These are phyloP conservation scores for Chloebia gouldiae DNA, from an alignment of 2,113 vertebrate genomes.

Conservation along the genomic window DNA sequence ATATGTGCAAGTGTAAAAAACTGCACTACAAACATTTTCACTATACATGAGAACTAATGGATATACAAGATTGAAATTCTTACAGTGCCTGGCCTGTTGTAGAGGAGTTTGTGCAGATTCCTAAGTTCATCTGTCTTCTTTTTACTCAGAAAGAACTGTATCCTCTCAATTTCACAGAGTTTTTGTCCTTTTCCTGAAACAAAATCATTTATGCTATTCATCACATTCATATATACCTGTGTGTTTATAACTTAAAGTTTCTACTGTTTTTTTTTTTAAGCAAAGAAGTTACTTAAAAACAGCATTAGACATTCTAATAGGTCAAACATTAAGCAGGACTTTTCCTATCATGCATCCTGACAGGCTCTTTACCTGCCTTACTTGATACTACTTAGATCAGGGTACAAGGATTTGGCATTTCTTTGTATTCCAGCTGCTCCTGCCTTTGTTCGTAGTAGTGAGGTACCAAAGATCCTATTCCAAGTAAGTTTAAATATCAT, in stretches of 20 bases:
- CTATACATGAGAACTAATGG: neutral
- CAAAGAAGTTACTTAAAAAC: neutral
- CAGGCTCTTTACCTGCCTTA: neutral
- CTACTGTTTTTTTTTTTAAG: neutral
- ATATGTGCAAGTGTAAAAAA: neutral
- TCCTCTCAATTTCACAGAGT: slow-evolving; percentile 92
- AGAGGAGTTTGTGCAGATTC: slow-evolving; percentile 91
- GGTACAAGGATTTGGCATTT: neutral
- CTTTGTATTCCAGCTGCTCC: neutral
- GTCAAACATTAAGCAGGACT: neutral
- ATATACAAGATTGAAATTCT: slow-evolving; percentile 11
- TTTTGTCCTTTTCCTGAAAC: slow-evolving; percentile 87
- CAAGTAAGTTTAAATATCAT: neutral
- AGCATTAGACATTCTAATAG: neutral
- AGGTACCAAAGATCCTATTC: neutral
- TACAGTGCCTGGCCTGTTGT: slow-evolving; percentile 94
- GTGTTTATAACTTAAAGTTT: neutral
- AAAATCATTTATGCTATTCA: neutral
- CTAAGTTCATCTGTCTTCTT: slow-evolving; percentile 92
- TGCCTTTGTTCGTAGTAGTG: neutral
- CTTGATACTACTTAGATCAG: neutral
- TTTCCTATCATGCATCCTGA: neutral
- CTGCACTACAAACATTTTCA: neutral
- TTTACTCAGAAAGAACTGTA: slow-evolving; percentile 87
- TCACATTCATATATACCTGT: neutral